phyloP scores from a whole-genome alignment of 2,113 vertebrate species.

The Alaudala cheleensis region DNA sequence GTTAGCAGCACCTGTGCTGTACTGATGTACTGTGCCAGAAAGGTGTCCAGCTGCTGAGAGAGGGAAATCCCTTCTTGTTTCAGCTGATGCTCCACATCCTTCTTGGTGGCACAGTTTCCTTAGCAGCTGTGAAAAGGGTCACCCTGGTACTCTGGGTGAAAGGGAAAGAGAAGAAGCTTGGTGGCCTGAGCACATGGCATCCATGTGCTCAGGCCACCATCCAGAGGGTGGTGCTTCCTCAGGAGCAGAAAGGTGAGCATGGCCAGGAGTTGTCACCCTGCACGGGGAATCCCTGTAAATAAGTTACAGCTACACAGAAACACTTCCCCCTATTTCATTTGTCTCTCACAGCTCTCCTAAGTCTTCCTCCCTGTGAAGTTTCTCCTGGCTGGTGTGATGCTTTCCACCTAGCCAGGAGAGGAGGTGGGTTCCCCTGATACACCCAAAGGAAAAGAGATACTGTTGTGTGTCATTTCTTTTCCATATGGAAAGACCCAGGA shows the following conservation, averaged over 20 bases:
- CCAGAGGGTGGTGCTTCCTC: accelerated
- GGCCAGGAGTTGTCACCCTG: not conserved
- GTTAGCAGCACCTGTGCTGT: accelerated
- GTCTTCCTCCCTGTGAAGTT: not conserved
- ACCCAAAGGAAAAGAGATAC: not conserved
- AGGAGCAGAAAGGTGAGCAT: not conserved
- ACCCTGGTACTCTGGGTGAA: not conserved
- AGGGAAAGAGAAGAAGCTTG: not conserved
- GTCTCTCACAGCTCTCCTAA: not conserved
- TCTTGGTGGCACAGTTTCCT: not conserved
- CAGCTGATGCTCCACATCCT: not conserved
- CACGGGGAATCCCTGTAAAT: not conserved
- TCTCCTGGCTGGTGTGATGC: not conserved
- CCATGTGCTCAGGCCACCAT: not conserved
- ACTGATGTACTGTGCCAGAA: not conserved
- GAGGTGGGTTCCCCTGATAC: not conserved
- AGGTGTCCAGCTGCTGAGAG: not conserved
- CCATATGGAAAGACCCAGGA: not conserved
- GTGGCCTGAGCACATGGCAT: too few relatives aligned
- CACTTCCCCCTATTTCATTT: accelerated
- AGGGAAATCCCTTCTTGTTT: not conserved
- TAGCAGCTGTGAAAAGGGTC: not conserved
- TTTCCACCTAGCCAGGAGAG: not conserved
- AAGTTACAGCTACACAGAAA: not conserved
- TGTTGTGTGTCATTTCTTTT: not conserved